Evolutionary conservation across 2,113 vertebrate genomes (phyloP).

Genomic region (Lipophrys pholis): DNA sequence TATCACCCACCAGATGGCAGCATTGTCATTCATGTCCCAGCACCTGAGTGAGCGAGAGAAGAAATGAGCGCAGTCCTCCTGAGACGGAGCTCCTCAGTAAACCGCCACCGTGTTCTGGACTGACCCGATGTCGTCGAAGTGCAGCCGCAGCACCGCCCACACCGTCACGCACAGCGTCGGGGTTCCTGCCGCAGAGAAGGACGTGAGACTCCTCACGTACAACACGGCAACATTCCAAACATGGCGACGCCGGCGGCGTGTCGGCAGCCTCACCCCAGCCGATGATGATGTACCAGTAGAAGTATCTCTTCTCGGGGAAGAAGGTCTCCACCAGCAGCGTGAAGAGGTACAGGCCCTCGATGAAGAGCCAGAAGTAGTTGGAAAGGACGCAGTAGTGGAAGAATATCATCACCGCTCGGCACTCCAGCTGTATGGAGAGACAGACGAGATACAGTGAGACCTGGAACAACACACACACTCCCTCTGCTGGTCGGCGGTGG

Average conservation of each 20-base stretch:
- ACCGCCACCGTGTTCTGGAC: constrained; percentile 51
- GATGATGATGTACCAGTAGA: constrained; percentile 92
- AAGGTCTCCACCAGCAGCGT: constrained; percentile 96
- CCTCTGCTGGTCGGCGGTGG: background rate
- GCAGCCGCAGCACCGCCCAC: constrained; percentile 92
- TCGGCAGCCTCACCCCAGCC: constrained; percentile 80
- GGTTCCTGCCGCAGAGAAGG: constrained; percentile 80
- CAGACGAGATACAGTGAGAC: background rate
- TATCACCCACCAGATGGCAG: constrained; percentile 98
- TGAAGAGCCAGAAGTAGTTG: constrained; percentile 99
- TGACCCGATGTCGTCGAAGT: constrained; percentile 93
- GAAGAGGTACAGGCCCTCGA: constrained; percentile 97
- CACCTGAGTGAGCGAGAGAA: constrained; percentile 82
- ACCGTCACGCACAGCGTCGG: constrained; percentile 94
- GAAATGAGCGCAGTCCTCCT: background rate
- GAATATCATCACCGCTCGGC: constrained; percentile 96
- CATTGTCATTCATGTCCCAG: constrained; percentile 97
- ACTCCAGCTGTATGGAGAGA: constrained; percentile 86
- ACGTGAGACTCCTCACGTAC: too few relatives aligned
- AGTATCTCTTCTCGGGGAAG: constrained; percentile 95
- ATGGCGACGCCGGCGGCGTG: background rate
- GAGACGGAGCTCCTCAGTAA: too few relatives aligned
- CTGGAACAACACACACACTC: too few relatives aligned
- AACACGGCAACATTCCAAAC: background rate
- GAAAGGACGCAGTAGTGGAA: constrained; percentile 99